Conservation (phyloP, 35 echinoderm and acorn worm species). For the Acanthaster planci region DNA sequence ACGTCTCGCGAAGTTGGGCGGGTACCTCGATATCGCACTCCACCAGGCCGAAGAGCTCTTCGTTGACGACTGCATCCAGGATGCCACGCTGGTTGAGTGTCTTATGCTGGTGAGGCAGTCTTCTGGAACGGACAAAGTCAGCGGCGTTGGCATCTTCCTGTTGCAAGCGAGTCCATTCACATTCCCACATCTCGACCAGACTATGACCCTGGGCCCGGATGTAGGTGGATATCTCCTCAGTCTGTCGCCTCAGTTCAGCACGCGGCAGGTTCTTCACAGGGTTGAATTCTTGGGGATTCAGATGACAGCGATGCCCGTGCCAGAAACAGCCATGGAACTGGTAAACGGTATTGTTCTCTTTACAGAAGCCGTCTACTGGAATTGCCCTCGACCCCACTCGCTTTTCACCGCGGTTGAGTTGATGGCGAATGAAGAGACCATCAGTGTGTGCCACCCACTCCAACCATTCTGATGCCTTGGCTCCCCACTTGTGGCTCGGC, state of each 20-base stretch:
- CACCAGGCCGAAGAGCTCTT: too few species aligned
- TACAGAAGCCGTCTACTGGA: constrained; percentile 51
- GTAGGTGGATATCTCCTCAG: constrained; percentile 30
- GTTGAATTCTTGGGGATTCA: constrained; percentile 27
- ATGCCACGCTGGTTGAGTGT: too few species aligned
- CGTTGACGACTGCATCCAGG: too few species aligned
- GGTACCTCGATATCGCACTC: constrained; percentile 52
- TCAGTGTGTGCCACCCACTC: constrained; percentile 30
- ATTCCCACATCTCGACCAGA: constrained; percentile 45
- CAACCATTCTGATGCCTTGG: constrained; percentile 34
- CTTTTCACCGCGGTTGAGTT: constrained; percentile 35
- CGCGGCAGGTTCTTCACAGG: constrained; percentile 11
- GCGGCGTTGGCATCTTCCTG: not conserved
- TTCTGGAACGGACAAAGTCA: too few species aligned
- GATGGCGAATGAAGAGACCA: constrained; percentile 35
- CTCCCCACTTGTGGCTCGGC: constrained; percentile 14
- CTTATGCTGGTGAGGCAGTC: too few species aligned
- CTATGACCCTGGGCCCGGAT: constrained; percentile 25
- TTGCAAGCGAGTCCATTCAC: not conserved
- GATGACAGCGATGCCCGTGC: constrained; percentile 63
- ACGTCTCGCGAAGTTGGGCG: not conserved
- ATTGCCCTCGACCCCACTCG: constrained; percentile 25
- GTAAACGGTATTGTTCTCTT: constrained; percentile 40
- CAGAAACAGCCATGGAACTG: constrained; percentile 63
- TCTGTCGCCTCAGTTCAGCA: constrained; percentile 20